A percentile compares a stretch with the other conserved stretches of the same genome.
Conservation (phyloP, 2,797 vertebrate genomes). For the Crax fasciolata region DNA sequence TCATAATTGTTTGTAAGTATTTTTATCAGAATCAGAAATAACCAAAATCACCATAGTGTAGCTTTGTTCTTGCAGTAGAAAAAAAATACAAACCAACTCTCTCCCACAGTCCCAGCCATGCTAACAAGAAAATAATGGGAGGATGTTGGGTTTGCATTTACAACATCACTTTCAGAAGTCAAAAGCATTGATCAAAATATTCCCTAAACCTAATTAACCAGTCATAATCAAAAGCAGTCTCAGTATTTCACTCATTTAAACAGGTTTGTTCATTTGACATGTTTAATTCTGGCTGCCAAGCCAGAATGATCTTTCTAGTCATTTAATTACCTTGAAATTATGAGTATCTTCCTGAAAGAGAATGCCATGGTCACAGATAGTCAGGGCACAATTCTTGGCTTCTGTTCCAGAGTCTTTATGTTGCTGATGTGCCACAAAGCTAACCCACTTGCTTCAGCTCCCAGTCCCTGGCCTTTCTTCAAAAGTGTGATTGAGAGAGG, state of each 20-base stretch:
- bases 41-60: background rate
- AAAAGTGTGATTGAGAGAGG: background rate
- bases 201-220: slow-evolving; percentile 36
- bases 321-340: slow-evolving; percentile 68
- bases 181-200: slow-evolving; percentile 57
- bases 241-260: slow-evolving; percentile 41
- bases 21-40: background rate
- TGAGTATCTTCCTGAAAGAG: slow-evolving; percentile 14
- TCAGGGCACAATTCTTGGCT: background rate
- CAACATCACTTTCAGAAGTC: slow-evolving; percentile 1
- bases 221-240: slow-evolving; percentile 24
- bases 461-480: background rate
- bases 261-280: slow-evolving; percentile 37
- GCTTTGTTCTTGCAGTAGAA: background rate
- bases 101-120: background rate
- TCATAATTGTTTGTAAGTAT: background rate
- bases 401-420: slow-evolving; percentile 13
- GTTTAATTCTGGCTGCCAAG: slow-evolving; percentile 43
- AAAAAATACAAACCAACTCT: background rate
- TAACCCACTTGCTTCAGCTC: background rate
- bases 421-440: background rate
- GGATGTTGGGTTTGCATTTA: slow-evolving; percentile 1
- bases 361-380: background rate
- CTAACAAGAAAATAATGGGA: background rate
- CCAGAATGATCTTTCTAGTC: slow-evolving; percentile 38